These are phyloP conservation scores for Trypoxylon attenuatum DNA, from an alignment of 2,888 invertebrate species.

Conservation along the genomic window DNA sequence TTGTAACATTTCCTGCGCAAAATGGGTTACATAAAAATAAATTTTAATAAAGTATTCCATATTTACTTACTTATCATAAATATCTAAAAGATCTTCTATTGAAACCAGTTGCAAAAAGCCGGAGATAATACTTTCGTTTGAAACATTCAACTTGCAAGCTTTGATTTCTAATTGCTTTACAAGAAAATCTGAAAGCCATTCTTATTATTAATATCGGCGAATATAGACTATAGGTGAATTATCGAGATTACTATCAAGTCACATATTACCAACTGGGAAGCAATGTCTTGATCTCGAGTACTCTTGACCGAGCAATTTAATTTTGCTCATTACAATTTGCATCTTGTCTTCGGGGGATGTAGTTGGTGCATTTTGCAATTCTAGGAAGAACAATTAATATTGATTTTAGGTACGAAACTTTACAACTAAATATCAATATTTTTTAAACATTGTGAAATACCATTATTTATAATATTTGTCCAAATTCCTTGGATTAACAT, in stretches of 20 bases:
- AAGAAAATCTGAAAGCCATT: slow-evolving; percentile 79
- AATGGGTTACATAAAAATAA: not conserved
- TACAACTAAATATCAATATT: not conserved
- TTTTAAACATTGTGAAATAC: slow-evolving; percentile 53
- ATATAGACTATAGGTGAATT: not conserved
- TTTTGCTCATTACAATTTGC: slow-evolving; percentile 83
- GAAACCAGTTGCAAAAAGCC: slow-evolving; percentile 86
- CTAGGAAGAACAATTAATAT: slow-evolving; percentile 66
- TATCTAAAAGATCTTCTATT: slow-evolving; percentile 85
- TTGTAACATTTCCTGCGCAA: not conserved
- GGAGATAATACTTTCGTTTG: slow-evolving; percentile 85
- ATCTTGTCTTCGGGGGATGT: slow-evolving; percentile 78
- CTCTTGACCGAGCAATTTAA: slow-evolving; percentile 84
- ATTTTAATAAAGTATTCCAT: not conserved
- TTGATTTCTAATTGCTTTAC: slow-evolving; percentile 86
- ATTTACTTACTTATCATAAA: slow-evolving; percentile 84
- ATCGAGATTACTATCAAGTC: no score
- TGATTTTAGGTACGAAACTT: not conserved
- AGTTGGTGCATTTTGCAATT: slow-evolving; percentile 76
- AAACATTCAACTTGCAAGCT: slow-evolving; percentile 83
- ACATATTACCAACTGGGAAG: slow-evolving; percentile 87
- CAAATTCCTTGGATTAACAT: slow-evolving; percentile 93
- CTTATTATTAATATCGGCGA: not conserved
- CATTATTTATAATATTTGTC: slow-evolving; percentile 85
- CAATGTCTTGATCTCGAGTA: slow-evolving; percentile 90